Conservation (phyloP, 2,888 invertebrate species). For the Erebia aethiops region DNA sequence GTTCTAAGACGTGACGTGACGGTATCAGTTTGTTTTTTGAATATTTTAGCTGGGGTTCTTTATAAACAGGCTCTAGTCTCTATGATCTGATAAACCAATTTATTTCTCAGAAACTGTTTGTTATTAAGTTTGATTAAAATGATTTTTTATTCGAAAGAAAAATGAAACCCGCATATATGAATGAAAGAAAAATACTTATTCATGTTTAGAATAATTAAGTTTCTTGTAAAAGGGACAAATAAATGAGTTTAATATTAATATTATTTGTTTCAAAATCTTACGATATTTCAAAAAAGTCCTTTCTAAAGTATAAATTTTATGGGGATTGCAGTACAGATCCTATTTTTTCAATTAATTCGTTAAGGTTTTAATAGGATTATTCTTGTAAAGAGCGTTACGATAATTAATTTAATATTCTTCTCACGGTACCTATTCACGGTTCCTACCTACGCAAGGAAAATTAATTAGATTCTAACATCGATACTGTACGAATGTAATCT, state of each 20-base stretch:
- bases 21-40: constrained; percentile 28
- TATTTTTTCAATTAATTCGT: constrained; percentile 35
- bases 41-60: not conserved
- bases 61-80: no score
- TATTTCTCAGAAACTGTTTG: no score
- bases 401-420: constrained; percentile 37
- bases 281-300: not conserved
- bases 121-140: no score
- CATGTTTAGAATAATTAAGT: no score
- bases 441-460: constrained; percentile 32
- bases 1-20: constrained; percentile 57
- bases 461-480: constrained; percentile 41
- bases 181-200: no score
- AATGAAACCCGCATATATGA: no score
- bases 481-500: constrained; percentile 39
- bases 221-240: no score
- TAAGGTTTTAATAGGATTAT: constrained; percentile 34
- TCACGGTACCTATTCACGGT: constrained; percentile 30
- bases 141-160: no score
- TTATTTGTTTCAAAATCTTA: no score
- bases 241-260: no score
- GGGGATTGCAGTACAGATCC: constrained; percentile 23
- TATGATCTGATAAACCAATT: no score
- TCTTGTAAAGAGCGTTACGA: constrained; percentile 30
- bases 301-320: not conserved